Evolutionary conservation across 2,888 invertebrate genomes (phyloP), one percentile per base, ranked within the genome.

Genomic region (Cephus sareptanus): DNA sequence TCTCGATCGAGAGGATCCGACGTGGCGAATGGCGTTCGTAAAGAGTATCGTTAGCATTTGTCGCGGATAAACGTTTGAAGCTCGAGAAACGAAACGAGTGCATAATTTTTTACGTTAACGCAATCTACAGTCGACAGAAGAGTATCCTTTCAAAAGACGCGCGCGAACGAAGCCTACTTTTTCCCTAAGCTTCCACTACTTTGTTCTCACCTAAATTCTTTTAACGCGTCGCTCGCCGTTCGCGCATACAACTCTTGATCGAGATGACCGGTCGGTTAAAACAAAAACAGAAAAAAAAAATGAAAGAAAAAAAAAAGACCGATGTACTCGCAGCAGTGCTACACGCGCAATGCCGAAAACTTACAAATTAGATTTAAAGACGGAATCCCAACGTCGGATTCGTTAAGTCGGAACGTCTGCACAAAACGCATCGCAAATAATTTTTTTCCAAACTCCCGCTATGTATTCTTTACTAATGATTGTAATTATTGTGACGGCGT

Each of bases 401-500:
- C 56, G 56, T 56, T 9, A 56, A 56, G 56, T 56, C 56, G 76
- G 76, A 75, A 79, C 75, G 78, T 81, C 78, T 85, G 85, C 86
- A 87, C 86, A 88, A 85, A 85, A 23, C 83, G 82, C 82, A 87
- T 86, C 87, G 86, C 86, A 88, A 87, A 87, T 88, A 87, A 56
- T 31, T 31, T 83, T 86, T 88, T 87, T 83, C 85, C 82, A 84
- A 84, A 83, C 86, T 85, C 82, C 84, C 83, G 74, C 74, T 74
- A 84, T 87, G 87, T 85, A 86, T 87, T 88, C 86, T 85, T 87
- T 87, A 88, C 85, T 85, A 85, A 84, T 86, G 84, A 84, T 76
- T 86, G 85, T 88, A 89, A 88, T 89, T 88, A 89, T 89, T 90
- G 89, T 86, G 86, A 87, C 86, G 85, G 88, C 87, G 89, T 88